Conservation (phyloP, 2,113 vertebrate genomes). For the Caretta caretta region DNA sequence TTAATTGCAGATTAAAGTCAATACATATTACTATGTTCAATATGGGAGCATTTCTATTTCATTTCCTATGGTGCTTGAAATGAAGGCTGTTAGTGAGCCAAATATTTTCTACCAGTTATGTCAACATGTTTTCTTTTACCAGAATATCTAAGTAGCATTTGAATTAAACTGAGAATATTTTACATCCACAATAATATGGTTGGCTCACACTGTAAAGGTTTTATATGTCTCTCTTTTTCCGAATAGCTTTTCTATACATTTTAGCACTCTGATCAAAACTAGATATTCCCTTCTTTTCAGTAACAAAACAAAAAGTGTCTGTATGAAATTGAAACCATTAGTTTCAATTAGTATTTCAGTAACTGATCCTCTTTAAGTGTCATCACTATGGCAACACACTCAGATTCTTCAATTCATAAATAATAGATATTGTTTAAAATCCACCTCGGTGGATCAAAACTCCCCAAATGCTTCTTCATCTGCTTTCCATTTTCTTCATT, state of each 20-base stretch:
- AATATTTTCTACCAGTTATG: not conserved
- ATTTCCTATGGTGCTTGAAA: not conserved
- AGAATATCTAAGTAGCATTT: not conserved
- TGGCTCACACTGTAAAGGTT: not conserved
- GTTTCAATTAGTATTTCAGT: constrained; percentile 26
- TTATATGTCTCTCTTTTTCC: not conserved
- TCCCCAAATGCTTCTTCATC: not conserved
- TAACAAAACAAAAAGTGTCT: not conserved
- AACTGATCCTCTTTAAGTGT: not conserved
- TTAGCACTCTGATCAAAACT: not conserved
- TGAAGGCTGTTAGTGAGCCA: not conserved
- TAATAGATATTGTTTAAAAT: constrained; percentile 21
- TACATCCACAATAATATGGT: not conserved
- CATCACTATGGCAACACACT: constrained; percentile 20
- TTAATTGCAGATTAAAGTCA: not conserved
- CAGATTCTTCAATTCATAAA: not conserved
- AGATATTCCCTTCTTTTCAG: not conserved
- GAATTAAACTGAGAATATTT: not conserved
- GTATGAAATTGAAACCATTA: not conserved
- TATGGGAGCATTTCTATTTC: not conserved
- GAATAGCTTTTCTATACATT: not conserved
- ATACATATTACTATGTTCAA: not conserved
- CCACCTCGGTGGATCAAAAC: not conserved
- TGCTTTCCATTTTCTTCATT: not conserved
- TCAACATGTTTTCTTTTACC: not conserved